A percentile compares a stretch with the other conserved stretches of the same genome.
phyloP scores from a whole-genome alignment of 2,797 vertebrate genomes.

The Pipistrellus kuhlii region DNA sequence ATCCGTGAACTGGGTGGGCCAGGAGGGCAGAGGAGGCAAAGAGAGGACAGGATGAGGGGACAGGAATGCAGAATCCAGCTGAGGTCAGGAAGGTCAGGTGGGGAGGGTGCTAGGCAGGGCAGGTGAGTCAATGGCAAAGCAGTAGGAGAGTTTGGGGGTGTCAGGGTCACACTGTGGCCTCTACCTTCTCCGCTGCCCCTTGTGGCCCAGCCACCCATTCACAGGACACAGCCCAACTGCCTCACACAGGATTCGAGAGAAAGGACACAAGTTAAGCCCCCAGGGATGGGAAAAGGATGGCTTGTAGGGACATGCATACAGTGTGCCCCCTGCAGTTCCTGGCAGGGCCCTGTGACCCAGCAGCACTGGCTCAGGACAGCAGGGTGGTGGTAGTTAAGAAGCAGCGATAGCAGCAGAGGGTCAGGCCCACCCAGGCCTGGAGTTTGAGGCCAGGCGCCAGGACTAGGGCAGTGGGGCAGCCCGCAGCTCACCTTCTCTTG shows the following conservation, averaged over 20 bases:
- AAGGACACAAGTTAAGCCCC: not conserved
- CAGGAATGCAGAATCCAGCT: constrained; percentile 15
- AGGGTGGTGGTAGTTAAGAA: not conserved
- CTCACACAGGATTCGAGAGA: not conserved
- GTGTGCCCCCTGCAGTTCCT: not conserved
- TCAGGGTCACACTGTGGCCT: not conserved
- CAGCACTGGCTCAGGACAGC: not conserved
- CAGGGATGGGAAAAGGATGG: accelerated
- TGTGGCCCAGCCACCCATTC: not conserved
- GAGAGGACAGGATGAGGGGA: constrained; percentile 81
- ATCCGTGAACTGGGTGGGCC: constrained; percentile 91
- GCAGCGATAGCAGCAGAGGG: not conserved
- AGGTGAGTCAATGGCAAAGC: not conserved
- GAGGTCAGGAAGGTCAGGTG: not conserved
- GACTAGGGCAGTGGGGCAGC: not conserved
- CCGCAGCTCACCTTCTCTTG: not conserved
- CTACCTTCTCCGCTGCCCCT: not conserved
- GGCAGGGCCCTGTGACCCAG: too few relatives aligned
- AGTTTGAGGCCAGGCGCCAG: not conserved
- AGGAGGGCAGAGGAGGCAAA: constrained; percentile 82
- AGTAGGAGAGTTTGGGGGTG: not conserved
- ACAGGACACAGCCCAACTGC: accelerated
- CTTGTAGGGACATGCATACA: accelerated
- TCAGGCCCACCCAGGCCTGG: not conserved
- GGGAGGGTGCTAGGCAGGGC: not conserved